A percentile compares a stretch with the other conserved stretches of the same genome.
These are phyloP conservation scores for Arothron firmamentum DNA, from an alignment of 2,113 vertebrate species.

Conservation along the genomic window DNA sequence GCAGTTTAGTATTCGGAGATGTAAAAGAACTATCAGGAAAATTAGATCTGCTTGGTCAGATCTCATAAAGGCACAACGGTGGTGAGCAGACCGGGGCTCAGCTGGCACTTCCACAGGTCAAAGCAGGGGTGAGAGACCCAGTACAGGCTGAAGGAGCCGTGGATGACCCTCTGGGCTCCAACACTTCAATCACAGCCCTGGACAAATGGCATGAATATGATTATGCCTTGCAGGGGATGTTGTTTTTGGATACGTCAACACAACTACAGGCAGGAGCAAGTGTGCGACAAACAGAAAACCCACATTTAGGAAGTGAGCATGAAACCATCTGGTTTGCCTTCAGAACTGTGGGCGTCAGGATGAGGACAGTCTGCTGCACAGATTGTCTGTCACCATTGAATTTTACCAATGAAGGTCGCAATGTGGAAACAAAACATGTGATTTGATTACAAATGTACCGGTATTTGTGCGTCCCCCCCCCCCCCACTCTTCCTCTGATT, in stretches of 20 bases:
- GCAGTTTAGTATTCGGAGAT: no score
- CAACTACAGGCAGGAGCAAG: no score
- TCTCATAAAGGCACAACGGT: background rate
- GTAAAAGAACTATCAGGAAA: background rate
- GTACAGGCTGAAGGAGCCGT: conserved; percentile 50
- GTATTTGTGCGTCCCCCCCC: no score
- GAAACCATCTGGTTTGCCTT: background rate
- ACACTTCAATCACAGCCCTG: conserved; percentile 30
- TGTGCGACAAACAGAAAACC: no score
- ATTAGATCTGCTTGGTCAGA: background rate
- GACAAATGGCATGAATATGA: background rate
- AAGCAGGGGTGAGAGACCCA: conserved; percentile 49
- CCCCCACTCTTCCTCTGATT: no score
- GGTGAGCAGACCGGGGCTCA: conserved; percentile 34
- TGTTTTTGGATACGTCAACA: background rate
- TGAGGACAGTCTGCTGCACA: no score
- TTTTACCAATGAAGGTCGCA: background rate
- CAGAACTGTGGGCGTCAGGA: background rate
- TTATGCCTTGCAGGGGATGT: background rate
- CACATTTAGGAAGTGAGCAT: background rate
- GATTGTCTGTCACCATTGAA: background rate
- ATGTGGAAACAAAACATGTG: background rate
- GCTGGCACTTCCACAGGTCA: conserved; percentile 40
- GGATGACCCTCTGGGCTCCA: conserved; percentile 10
- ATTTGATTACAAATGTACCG: background rate